A percentile compares a stretch with the other conserved stretches of the same genome.
Conservation (phyloP, 1,140 invertebrate genomes). For the Laupala kohalensis region DNA sequence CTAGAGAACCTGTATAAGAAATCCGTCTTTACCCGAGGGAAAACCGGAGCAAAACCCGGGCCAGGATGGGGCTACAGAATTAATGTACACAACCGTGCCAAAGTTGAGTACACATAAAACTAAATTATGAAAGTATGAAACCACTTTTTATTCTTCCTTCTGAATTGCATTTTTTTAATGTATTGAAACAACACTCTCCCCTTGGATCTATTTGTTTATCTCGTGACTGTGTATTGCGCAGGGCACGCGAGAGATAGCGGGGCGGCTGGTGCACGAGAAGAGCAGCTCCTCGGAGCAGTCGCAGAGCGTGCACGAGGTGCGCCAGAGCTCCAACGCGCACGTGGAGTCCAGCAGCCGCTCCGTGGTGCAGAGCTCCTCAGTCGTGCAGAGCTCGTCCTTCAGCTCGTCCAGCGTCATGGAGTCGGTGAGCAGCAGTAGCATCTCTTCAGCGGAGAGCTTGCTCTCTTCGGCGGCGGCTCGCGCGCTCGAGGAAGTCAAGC, state of each 20-base stretch:
- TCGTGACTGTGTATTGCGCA: background rate
- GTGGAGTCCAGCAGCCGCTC: background rate
- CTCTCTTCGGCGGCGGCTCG: background rate
- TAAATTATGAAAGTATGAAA: too few relatives aligned
- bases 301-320: background rate
- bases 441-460: background rate
- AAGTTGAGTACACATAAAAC: too few relatives aligned
- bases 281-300: background rate
- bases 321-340: background rate
- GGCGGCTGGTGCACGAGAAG: slow-evolving; percentile 5
- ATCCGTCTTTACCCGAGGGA: too few relatives aligned
- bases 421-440: background rate
- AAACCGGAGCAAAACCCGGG: too few relatives aligned
- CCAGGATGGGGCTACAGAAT: too few relatives aligned
- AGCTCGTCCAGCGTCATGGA: background rate
- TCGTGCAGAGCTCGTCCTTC: background rate
- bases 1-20: too few relatives aligned
- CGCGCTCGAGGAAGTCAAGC: background rate
- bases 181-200: too few relatives aligned
- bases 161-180: too few relatives aligned
- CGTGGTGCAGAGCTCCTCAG: background rate
- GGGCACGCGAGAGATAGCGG: background rate
- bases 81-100: too few relatives aligned
- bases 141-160: too few relatives aligned
- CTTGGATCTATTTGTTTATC: too few relatives aligned